Conservation (phyloP, 1,140 invertebrate species). For the Tribolium castaneum region DNA sequence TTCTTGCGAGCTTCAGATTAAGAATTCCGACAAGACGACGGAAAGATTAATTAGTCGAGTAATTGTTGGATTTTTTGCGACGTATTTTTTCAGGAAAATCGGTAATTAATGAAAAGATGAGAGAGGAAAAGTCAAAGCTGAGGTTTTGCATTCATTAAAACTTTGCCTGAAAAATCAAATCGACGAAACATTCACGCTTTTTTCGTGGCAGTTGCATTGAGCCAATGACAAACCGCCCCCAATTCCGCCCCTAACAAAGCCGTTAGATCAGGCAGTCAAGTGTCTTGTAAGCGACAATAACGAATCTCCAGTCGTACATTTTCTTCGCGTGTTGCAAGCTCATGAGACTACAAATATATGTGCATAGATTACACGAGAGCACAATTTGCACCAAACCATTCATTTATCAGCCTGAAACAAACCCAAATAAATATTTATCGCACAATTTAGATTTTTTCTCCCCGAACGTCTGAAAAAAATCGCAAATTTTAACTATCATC, state of each 20-base stretch:
- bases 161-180: not conserved
- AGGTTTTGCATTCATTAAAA: not conserved
- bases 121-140: not conserved
- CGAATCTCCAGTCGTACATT: constrained; percentile 23
- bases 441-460: no score
- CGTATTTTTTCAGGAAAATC: not conserved
- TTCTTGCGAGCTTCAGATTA: not conserved
- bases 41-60: not conserved
- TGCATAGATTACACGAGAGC: constrained; percentile 28
- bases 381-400: constrained; percentile 31
- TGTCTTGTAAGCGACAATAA: constrained; percentile 32
- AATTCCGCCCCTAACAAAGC: not conserved
- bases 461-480: no score
- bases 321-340: not conserved
- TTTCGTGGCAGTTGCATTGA: no score
- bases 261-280: constrained; percentile 27
- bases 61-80: not conserved
- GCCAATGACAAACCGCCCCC: no score
- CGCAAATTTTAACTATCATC: no score
- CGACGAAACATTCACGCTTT: no score
- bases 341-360: constrained; percentile 34
- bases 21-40: not conserved
- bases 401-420: not conserved
- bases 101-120: not conserved
- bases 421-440: not conserved